Conservation (phyloP, 2,888 invertebrate species). For the Platypus cylindrus region DNA sequence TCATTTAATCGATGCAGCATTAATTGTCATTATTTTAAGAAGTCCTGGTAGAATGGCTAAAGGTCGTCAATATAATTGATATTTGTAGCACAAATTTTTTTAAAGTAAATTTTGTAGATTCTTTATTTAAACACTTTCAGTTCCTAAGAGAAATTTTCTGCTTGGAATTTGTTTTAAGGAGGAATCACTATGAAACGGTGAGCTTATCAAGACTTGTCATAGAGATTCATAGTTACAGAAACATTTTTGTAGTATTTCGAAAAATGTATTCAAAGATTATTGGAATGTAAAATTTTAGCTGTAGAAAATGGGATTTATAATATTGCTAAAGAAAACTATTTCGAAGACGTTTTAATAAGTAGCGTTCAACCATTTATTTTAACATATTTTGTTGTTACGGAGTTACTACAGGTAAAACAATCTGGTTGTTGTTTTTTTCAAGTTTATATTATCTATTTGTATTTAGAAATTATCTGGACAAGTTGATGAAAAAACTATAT, state of each 20-base stretch:
- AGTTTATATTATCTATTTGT: conserved; percentile 10
- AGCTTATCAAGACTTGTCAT: too few relatives aligned
- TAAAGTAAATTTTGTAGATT: conserved; percentile 42
- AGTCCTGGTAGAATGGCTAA: conserved; percentile 21
- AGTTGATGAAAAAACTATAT: conserved; percentile 39
- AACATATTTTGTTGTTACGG: conserved; percentile 41
- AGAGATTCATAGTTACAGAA: too few relatives aligned
- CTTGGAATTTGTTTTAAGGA: conserved; percentile 49
- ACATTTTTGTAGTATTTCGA: conserved; percentile 38
- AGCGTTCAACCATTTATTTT: conserved; percentile 49
- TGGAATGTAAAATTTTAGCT: conserved; percentile 28
- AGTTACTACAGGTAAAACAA: conserved; percentile 36
- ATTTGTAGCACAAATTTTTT: too few relatives aligned
- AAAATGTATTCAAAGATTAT: conserved; percentile 31
- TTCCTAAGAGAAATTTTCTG: conserved; percentile 43
- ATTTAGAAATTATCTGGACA: conserved; percentile 22
- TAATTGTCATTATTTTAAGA: conserved; percentile 39
- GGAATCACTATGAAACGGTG: conserved; percentile 37
- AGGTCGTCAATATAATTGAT: too few relatives aligned
- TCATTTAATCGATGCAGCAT: conserved; percentile 51
- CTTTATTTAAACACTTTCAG: conserved; percentile 37
- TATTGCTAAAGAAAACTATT: conserved; percentile 33
- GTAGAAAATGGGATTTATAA: conserved; percentile 24
- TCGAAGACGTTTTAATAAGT: conserved; percentile 37
- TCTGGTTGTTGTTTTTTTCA: conserved; percentile 6